Conservation (phyloP, 2,797 vertebrate species). For the Catharus ustulatus region DNA sequence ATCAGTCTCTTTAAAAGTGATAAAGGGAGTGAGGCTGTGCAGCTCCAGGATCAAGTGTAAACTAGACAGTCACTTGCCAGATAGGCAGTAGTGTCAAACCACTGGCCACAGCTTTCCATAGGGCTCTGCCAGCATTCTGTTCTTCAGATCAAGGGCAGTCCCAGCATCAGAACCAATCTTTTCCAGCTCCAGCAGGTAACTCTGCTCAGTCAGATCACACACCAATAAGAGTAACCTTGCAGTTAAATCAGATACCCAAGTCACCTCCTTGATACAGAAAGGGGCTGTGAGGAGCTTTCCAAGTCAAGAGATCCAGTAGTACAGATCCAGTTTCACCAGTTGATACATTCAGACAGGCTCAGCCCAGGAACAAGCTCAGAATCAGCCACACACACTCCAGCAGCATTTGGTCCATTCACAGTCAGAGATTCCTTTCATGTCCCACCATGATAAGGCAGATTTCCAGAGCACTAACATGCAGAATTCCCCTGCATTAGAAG, state of each 20-base stretch:
- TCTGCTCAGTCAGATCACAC: not conserved
- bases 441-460: rapidly evolving
- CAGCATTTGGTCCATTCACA: not conserved
- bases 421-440: not conserved
- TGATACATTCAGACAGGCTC: not conserved
- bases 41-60: not conserved
- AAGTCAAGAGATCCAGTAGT: not conserved
- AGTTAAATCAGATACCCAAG: not conserved
- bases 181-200: not conserved
- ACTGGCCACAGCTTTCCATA: not conserved
- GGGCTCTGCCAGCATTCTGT: not conserved
- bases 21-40: rapidly evolving
- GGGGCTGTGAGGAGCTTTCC: not conserved
- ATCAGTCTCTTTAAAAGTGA: not conserved
- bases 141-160: not conserved
- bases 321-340: not conserved
- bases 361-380: not conserved
- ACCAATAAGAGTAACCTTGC: not conserved
- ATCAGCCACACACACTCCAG: not conserved
- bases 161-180: not conserved
- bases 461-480: not conserved
- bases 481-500: not conserved
- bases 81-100: not conserved
- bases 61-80: not conserved
- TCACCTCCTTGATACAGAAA: not conserved